Base-by-base conservation (phyloP, 2,113 vertebrate genomes). In the Syngnathus floridae region DNA sequence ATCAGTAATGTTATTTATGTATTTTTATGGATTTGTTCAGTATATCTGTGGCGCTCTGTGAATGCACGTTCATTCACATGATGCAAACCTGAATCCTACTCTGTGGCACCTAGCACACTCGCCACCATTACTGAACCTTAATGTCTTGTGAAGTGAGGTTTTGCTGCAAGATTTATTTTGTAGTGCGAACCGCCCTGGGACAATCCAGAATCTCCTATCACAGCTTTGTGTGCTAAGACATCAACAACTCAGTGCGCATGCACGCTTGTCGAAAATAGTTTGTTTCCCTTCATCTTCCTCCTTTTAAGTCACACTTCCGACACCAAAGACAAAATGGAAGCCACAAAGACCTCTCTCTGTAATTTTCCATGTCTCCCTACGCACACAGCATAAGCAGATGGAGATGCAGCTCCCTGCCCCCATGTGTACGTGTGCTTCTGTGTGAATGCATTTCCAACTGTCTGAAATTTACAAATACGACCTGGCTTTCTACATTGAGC, bases 311-410 rank as follows among this genome's bases (percentile, higher is more conserved):
- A 71, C 77, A 78, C 78, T 75, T 78, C 72, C 10, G 71, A 85
- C 84, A 83, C 70, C 74, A 80, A 81, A 78, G 76, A 82, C 57
- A 70, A 81, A 79, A 82, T 79, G 66, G 75, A 88, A 83, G 78
- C 84, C 82, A 71, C 81, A 85, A 82, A 72, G 70, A 0, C 46
- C 76, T 17, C 55, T 72, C 79, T 80, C 82, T 85, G 79, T 88
- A 86, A 88, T 83, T 89, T 86, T 81, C 82, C 81, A 72, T 58
- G 64, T 88, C 78, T 85, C 80, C 67, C 63, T 62, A 45, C 76
- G 75, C 76, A 55, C 66, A 65, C 75, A 80, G 76, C 73, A 71
- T 37, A 72, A 84, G 83, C 82, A 89, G 84, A 86, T 87, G 84
- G 85, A 82, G 81, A 80, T 77, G 78, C 61, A 62, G 70, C 70